These are phyloP conservation scores for Heliconius melpomene DNA, from an alignment of 1,140 invertebrate species.

Conservation along the genomic window DNA sequence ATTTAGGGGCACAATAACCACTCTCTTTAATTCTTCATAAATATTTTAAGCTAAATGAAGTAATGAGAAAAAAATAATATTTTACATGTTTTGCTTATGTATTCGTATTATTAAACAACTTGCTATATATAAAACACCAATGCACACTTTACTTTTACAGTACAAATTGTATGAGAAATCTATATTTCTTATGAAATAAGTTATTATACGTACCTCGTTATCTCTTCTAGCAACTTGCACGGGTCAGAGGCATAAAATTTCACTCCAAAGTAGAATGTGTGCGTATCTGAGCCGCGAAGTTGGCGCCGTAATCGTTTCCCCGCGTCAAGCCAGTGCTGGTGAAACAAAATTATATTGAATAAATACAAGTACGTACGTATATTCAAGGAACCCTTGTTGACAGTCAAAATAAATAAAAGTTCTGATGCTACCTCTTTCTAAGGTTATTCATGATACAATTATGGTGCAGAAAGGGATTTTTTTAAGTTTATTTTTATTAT, in stretches of 20 bases:
- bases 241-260: slow-evolving; percentile 99
- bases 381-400: not conserved
- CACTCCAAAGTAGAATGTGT: slow-evolving; percentile 97
- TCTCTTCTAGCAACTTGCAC: slow-evolving; percentile 96
- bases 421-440: not conserved
- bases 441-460: too few species aligned
- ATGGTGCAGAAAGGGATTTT: too few species aligned
- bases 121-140: too few species aligned
- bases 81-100: too few species aligned
- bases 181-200: slow-evolving; percentile 14
- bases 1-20: not conserved
- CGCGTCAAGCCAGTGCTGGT: slow-evolving; percentile 94
- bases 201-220: slow-evolving; percentile 87
- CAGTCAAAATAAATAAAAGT: not conserved
- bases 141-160: not conserved
- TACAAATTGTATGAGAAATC: slow-evolving; percentile 1
- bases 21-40: not conserved
- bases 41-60: not conserved
- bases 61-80: not conserved
- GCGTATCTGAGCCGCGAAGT: slow-evolving; percentile 88
- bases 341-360: slow-evolving; percentile 39
- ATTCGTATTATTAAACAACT: too few species aligned
- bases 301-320: slow-evolving; percentile 91
- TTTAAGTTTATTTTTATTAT: too few species aligned
- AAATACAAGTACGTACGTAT: not conserved